Conservation (phyloP, 2,888 invertebrate genomes). For the Aromia moschata region DNA sequence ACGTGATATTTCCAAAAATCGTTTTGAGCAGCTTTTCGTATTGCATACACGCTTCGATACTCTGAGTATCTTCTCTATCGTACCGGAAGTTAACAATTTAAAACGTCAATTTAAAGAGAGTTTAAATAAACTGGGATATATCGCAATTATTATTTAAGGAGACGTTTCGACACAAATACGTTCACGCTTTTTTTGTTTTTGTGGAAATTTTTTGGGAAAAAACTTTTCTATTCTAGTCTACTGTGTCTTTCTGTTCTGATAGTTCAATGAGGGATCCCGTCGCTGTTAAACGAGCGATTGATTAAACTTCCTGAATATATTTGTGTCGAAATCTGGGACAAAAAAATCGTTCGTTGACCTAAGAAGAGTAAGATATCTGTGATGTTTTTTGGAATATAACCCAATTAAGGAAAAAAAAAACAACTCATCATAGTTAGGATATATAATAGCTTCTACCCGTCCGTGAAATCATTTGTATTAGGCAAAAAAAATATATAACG, state of each 20-base stretch:
- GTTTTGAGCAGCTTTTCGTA: not conserved
- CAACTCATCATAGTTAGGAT: slow-evolving; percentile 27
- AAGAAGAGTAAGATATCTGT: slow-evolving; percentile 52
- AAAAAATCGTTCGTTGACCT: slow-evolving; percentile 47
- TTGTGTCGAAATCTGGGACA: slow-evolving; percentile 31
- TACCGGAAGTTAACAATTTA: too few relatives aligned
- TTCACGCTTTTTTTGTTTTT: slow-evolving; percentile 7
- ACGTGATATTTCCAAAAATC: not conserved
- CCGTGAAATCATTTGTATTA: slow-evolving; percentile 28
- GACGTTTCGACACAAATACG: slow-evolving; percentile 19
- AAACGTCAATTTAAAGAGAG: slow-evolving; percentile 19
- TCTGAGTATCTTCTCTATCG: too few relatives aligned
- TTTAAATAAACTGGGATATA: not conserved
- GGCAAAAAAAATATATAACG: slow-evolving; percentile 14
- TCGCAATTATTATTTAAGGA: slow-evolving; percentile 17
- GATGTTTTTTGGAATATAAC: slow-evolving; percentile 48
- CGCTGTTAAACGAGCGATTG: slow-evolving; percentile 17
- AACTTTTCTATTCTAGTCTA: slow-evolving; percentile 24
- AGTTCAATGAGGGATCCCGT: too few relatives aligned
- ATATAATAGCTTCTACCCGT: slow-evolving; percentile 39
- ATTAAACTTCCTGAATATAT: slow-evolving; percentile 25
- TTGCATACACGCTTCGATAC: too few relatives aligned
- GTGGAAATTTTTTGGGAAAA: slow-evolving; percentile 3
- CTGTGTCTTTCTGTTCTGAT: slow-evolving; percentile 13
- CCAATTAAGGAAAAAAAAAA: slow-evolving; percentile 39